A percentile compares a stretch with the other conserved stretches of the same genome.
Conservation (phyloP, 2,888 invertebrate species). For the Plagodis pulveraria region DNA sequence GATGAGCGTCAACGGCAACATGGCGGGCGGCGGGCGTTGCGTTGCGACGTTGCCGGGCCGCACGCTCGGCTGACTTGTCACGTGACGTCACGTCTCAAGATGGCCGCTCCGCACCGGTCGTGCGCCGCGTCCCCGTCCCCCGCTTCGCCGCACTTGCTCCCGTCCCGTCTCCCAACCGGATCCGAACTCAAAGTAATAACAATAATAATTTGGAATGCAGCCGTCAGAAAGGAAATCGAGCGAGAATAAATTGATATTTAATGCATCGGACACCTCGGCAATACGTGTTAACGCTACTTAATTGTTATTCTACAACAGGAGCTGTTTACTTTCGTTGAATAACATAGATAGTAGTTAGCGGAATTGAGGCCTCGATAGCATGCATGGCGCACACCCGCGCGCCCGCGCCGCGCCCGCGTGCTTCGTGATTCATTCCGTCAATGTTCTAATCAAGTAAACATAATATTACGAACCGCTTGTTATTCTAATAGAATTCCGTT, state of each 20-base stretch:
- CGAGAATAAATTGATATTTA: slow-evolving; percentile 82
- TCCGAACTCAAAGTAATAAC: slow-evolving; percentile 58
- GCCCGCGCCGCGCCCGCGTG: slow-evolving; percentile 23
- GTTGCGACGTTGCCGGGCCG: slow-evolving; percentile 77
- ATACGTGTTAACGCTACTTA: slow-evolving; percentile 72
- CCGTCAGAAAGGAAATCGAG: slow-evolving; percentile 78
- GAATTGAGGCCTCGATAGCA: slow-evolving; percentile 59
- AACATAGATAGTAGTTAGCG: slow-evolving; percentile 64
- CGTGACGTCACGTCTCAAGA: slow-evolving; percentile 85
- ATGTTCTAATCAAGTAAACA: slow-evolving; percentile 44
- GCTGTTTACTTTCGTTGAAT: slow-evolving; percentile 82
- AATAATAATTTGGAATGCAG: slow-evolving; percentile 81
- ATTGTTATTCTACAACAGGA: slow-evolving; percentile 79
- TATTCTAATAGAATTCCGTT: slow-evolving; percentile 6
- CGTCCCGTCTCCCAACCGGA: slow-evolving; percentile 73
- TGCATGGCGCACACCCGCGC: slow-evolving; percentile 43
- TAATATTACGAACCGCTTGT: slow-evolving; percentile 32
- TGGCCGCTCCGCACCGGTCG: slow-evolving; percentile 79
- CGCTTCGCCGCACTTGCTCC: slow-evolving; percentile 42
- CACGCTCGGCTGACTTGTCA: slow-evolving; percentile 81
- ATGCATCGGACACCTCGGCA: slow-evolving; percentile 71
- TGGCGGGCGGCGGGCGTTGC: slow-evolving; percentile 41
- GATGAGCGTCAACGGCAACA: slow-evolving; percentile 63
- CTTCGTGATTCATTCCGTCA: slow-evolving; percentile 61
- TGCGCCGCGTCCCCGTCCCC: slow-evolving; percentile 60